Evolutionary conservation across 2,797 vertebrate genomes (phyloP), one percentile per base, ranked within the genome.

Genomic region (Philypnodon macrostomus): DNA sequence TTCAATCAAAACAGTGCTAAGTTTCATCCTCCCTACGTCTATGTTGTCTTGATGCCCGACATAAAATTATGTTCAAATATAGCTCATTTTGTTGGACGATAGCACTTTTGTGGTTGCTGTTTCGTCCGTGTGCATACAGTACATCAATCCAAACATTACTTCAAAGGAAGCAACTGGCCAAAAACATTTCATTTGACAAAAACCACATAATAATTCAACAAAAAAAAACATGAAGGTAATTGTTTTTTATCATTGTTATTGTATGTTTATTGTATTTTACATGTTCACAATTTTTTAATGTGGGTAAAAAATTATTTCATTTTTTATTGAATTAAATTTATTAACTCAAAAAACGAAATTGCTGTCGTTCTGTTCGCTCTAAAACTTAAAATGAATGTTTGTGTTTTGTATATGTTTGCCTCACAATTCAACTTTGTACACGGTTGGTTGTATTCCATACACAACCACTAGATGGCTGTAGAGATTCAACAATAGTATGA

Each of bases 391-490:
- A 37, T n/a, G n/a, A 13, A 3, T 3, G 37, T 0, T n/a, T 9
- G 0, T 4, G 21, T 1, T 10, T 8, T 35, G 14, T 8, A 31
- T 4, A n/a, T 14, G 15, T 50, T 7, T 21, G 4, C 16, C 9
- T 4, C 13, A 7, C 8, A 6, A 33, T 29, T 11, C 9, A 1
- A 0, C 21, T 17, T 0, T 13, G 27, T 29, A 7, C 11, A 1
- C 13, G 14, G n/a, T 34, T 5, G n/a, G 4, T 48, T 35, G 38
- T 40, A 3, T 76, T 37, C 46, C n/a, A 1, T 3, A 26, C 32
- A 1, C n/a, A 29, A n/a, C 81, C 86, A 85, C 54, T 12, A 71
- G 85, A 48, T 77, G 83, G 79, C 81, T 74, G 72, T 58, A 48
- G 62, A 17, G 13, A 11, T 42, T 19, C 4, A 70, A 46, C 30